phyloP scores from a whole-genome alignment of 2,797 vertebrate genomes.

The Mus minutoides region DNA sequence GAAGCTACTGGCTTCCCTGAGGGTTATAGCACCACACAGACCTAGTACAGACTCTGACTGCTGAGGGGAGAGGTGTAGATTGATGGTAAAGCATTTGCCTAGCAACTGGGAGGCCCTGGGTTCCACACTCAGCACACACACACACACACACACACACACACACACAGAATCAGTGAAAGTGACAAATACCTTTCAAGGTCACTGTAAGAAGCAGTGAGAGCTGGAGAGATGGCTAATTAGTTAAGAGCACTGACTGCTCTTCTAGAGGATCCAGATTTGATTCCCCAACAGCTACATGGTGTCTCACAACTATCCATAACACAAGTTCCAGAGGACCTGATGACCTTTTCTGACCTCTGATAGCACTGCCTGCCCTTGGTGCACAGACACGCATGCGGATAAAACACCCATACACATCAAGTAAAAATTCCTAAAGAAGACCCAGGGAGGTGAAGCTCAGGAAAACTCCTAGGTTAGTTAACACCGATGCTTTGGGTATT shows the following conservation, averaged over 20 bases:
- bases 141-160: neutral
- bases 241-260: neutral
- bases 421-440: neutral
- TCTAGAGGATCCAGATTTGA: neutral
- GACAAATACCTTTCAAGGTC: neutral
- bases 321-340: too few relatives aligned
- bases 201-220: neutral
- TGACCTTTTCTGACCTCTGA: neutral
- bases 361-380: neutral
- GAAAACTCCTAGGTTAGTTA: neutral
- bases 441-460: neutral
- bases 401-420: neutral
- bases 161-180: neutral
- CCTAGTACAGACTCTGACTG: neutral
- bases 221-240: neutral
- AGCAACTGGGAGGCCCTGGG: neutral
- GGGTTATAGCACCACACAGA: neutral
- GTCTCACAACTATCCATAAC: neutral
- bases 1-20: neutral
- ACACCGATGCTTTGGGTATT: neutral
- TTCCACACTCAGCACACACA: neutral
- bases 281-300: neutral
- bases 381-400: too few relatives aligned
- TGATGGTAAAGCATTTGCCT: neutral
- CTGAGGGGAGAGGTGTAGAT: too few relatives aligned